Evolutionary conservation across 2,113 vertebrate species (phyloP).

Genomic region (Bambusicola thoracicus): DNA sequence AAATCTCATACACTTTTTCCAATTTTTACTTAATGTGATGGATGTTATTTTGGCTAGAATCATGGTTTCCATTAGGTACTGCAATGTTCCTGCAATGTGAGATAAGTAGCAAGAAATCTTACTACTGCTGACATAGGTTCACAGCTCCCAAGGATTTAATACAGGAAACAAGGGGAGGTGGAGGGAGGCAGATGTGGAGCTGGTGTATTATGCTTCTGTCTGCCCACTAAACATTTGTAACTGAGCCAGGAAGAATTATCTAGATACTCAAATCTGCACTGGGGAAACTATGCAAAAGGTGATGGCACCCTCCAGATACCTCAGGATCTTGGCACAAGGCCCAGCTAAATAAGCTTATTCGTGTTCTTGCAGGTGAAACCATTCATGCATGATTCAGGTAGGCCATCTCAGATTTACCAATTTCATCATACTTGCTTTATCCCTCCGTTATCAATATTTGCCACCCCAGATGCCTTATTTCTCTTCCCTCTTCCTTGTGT

Average conservation of each 20-base stretch:
- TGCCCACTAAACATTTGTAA: not conserved
- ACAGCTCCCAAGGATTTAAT: not conserved
- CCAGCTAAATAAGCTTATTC: not conserved
- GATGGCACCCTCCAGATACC: not conserved
- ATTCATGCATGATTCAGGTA: not conserved
- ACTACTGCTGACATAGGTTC: not conserved
- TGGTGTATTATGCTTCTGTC: not conserved
- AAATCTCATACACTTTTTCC: not conserved
- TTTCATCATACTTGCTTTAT: not conserved
- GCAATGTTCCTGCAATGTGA: not conserved
- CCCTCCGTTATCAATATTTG: not conserved
- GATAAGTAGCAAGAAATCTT: not conserved
- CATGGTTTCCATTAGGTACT: not conserved
- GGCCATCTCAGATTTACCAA: not conserved
- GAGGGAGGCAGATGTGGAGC: not conserved
- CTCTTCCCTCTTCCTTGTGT: accelerated
- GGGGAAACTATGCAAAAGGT: accelerated
- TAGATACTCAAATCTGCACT: not conserved
- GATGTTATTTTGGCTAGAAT: not conserved
- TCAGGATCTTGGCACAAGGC: not conserved
- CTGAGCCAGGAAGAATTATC: not conserved
- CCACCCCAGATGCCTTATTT: not conserved
- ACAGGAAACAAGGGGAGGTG: not conserved
- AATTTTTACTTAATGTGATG: accelerated
- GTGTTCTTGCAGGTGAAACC: not conserved